Evolutionary conservation across 2,888 invertebrate genomes (phyloP).

Genomic region (Pristionchus exspectatus): DNA sequence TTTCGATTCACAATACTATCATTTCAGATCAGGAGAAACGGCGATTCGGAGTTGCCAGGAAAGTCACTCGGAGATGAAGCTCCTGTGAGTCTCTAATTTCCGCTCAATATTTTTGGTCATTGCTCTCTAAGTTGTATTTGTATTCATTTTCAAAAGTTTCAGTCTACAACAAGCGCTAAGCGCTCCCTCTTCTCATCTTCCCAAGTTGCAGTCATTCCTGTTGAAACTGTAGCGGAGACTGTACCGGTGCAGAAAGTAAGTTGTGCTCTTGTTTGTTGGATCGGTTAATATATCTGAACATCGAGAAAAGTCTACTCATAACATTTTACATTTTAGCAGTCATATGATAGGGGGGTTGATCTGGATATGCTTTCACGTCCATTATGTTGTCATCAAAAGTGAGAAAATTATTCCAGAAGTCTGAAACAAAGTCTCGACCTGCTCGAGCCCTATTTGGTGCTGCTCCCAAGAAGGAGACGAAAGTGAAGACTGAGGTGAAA

Average conservation of each 20-base stretch:
- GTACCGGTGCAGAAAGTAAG: neutral
- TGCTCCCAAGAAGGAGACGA: neutral
- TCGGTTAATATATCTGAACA: neutral
- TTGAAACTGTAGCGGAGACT: neutral
- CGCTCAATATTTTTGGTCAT: neutral
- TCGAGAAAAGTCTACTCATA: no score
- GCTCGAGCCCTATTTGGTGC: neutral
- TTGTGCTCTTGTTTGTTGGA: neutral
- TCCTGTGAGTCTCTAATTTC: neutral
- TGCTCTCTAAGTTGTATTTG: neutral
- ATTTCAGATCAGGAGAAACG: neutral
- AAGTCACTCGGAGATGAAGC: neutral
- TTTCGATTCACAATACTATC: neutral
- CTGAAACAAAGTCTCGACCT: neutral
- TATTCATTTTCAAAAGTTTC: neutral
- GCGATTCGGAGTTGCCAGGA: neutral
- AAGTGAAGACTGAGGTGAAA: neutral
- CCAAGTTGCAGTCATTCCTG: neutral
- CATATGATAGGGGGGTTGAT: no score
- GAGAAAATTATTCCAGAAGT: neutral
- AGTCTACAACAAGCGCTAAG: slow-evolving; percentile 25
- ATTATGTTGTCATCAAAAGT: neutral
- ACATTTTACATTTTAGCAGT: no score
- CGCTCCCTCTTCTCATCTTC: slow-evolving; percentile 25
- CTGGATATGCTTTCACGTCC: no score